A percentile compares a stretch with the other conserved stretches of the same genome.
Conservation (phyloP, 2,888 invertebrate genomes). For the Pristionchus fissidentatus region DNA sequence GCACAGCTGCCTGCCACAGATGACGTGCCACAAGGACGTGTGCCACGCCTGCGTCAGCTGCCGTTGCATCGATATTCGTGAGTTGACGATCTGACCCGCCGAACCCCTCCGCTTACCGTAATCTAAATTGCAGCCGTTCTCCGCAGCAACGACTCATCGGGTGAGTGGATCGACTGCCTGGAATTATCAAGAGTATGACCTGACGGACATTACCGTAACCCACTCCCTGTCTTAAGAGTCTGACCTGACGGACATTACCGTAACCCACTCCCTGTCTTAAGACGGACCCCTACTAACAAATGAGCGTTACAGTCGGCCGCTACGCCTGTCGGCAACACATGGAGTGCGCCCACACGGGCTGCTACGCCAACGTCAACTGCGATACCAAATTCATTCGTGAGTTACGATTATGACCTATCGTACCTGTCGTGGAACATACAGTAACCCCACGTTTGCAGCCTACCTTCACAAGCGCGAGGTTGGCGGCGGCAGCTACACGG, state of each 20-base stretch:
- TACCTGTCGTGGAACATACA: no score
- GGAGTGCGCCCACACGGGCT: no score
- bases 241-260: not conserved
- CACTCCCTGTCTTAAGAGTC: not conserved
- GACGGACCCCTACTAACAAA: not conserved
- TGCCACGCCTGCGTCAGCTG: not conserved
- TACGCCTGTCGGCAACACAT: no score
- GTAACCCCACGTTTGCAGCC: no score
- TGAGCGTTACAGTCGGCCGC: no score
- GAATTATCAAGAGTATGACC: not conserved
- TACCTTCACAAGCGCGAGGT: not conserved
- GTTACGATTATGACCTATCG: no score
- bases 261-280: not conserved
- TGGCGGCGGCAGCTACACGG: not conserved
- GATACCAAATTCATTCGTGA: no score
- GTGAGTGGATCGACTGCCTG: not conserved
- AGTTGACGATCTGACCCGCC: not conserved
- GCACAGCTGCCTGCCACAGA: not conserved
- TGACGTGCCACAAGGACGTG: not conserved
- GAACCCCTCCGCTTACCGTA: not conserved
- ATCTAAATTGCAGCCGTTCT: not conserved
- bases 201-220: not conserved
- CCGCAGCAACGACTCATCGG: not conserved
- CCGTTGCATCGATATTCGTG: not conserved
- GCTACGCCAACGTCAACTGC: no score